A percentile compares a stretch with the other conserved stretches of the same genome.
phyloP scores from a whole-genome alignment of 1,140 invertebrate species.

The Caenorhabditis inopinata region DNA sequence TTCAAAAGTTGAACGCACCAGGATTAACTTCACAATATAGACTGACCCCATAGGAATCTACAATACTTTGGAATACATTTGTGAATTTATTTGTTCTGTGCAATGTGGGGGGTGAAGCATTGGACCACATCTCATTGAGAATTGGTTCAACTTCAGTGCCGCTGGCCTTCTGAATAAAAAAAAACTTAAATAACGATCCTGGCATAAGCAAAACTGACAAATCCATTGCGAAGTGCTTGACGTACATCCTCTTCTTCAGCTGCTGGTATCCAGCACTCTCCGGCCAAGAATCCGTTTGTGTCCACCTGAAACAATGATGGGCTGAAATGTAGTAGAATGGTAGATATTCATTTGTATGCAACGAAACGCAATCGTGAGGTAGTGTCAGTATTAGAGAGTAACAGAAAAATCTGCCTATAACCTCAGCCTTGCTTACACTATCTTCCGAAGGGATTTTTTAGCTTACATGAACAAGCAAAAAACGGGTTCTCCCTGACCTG shows the following conservation, averaged over 20 bases:
- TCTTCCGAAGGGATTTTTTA: too few species aligned
- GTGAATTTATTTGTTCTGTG: slow-evolving; percentile 71
- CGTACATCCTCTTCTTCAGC: slow-evolving; percentile 87
- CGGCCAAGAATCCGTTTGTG: slow-evolving; percentile 43
- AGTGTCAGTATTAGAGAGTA: too few species aligned
- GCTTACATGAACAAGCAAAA: too few species aligned
- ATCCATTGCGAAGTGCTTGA: slow-evolving; percentile 81
- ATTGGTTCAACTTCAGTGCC: slow-evolving; percentile 69
- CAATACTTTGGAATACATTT: slow-evolving; percentile 69
- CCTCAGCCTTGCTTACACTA: too few species aligned
- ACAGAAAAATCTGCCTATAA: too few species aligned
- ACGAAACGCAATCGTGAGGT: too few species aligned
- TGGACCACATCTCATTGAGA: slow-evolving; percentile 68
- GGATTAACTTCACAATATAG: slow-evolving; percentile 70
- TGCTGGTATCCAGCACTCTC: slow-evolving; percentile 96
- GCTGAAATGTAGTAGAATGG: too few species aligned
- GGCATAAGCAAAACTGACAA: slow-evolving; percentile 76
- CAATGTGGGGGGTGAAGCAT: slow-evolving; percentile 68
- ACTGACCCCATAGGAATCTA: slow-evolving; percentile 70
- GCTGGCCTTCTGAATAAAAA: slow-evolving; percentile 66
- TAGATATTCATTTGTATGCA: too few species aligned
- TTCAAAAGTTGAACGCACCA: too few species aligned
- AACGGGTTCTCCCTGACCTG: too few species aligned
- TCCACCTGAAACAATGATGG: slow-evolving; percentile 80
- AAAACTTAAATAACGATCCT: too few species aligned